Conservation (phyloP, 1,140 invertebrate species). For the Ptiloglossa arizonensis region DNA sequence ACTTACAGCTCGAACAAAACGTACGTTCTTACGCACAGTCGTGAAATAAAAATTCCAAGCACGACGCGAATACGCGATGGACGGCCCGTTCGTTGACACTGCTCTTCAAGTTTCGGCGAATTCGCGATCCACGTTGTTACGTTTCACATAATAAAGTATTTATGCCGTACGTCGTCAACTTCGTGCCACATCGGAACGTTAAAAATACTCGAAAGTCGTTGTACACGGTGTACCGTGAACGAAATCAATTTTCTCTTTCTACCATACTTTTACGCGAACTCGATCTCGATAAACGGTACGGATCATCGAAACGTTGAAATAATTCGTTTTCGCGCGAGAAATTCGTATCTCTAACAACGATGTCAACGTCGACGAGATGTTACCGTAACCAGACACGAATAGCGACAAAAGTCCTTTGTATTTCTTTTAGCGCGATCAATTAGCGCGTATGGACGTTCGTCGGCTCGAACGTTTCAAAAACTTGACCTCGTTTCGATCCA, state of each 20-base stretch:
- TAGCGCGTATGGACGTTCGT: too few relatives aligned
- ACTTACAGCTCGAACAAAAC: constrained; percentile 7
- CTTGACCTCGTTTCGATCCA: too few relatives aligned
- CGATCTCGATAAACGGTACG: neutral
- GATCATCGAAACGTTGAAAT: neutral
- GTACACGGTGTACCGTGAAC: too few relatives aligned
- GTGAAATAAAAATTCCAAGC: constrained; percentile 25
- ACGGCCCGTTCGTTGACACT: constrained; percentile 35
- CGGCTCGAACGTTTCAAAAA: too few relatives aligned
- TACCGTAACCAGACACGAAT: too few relatives aligned
- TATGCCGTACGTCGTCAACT: neutral
- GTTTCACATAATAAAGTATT: neutral
- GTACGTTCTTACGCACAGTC: neutral
- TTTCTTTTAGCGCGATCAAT: too few relatives aligned
- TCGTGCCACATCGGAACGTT: too few relatives aligned
- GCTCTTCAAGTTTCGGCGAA: constrained; percentile 27
- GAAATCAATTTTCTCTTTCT: neutral
- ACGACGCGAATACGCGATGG: constrained; percentile 11
- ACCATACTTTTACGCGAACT: too few relatives aligned
- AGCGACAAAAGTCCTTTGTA: too few relatives aligned
- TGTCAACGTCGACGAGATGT: too few relatives aligned
- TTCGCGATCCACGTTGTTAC: neutral
- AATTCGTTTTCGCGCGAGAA: neutral
- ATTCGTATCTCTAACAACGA: neutral
- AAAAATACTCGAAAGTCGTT: too few relatives aligned